Evolutionary conservation across 2,113 vertebrate species (phyloP).

Genomic region (Hemibagrus wyckioides): DNA sequence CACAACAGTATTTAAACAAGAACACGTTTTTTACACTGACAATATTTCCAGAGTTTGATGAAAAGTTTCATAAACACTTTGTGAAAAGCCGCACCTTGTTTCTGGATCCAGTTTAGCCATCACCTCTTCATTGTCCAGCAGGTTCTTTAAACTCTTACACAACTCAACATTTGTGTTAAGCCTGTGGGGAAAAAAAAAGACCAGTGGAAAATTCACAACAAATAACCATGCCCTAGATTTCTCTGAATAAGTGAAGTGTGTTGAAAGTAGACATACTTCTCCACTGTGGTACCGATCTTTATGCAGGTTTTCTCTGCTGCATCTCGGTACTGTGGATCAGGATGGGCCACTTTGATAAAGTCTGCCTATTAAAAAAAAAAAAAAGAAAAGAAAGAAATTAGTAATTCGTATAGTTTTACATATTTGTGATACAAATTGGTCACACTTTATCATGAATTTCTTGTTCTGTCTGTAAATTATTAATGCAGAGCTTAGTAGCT

Average conservation of each 20-base stretch:
- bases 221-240: neutral
- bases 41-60: neutral
- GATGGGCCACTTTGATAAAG: constrained; percentile 95
- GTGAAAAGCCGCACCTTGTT: constrained; percentile 78
- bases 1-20: no score
- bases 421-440: neutral
- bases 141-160: constrained; percentile 83
- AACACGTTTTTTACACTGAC: neutral
- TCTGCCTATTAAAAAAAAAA: constrained; percentile 79
- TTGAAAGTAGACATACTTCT: constrained; percentile 76
- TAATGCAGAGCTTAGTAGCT: no score
- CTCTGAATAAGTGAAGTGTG: neutral
- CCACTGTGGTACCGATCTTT: constrained; percentile 88
- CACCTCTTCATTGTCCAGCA: constrained; percentile 79
- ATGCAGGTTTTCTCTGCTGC: constrained; percentile 92
- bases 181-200: constrained; percentile 70
- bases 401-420: neutral
- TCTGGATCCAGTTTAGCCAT: constrained; percentile 85
- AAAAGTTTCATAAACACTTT: no score
- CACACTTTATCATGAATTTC: neutral
- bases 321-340: constrained; percentile 84
- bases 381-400: neutral
- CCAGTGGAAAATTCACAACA: neutral
- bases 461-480: neutral
- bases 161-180: constrained; percentile 95